Evolutionary conservation across 2,888 invertebrate species (phyloP).

Genomic region (Pristionchus exspectatus): DNA sequence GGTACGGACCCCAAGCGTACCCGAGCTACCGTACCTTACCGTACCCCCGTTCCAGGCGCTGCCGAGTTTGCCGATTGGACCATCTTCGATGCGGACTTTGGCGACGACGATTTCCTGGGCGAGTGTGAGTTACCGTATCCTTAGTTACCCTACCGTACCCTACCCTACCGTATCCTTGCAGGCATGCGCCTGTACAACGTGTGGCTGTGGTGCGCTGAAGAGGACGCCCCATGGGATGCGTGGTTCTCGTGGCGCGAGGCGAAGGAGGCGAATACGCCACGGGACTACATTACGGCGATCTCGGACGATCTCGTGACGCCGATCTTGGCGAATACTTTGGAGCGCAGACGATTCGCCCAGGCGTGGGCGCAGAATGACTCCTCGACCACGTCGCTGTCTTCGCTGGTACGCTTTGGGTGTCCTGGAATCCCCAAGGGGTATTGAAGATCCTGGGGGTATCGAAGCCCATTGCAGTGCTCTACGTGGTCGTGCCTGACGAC

Average conservation of each 20-base stretch:
- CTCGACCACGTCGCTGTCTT: too few relatives aligned
- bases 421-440: too few relatives aligned
- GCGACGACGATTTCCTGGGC: not conserved
- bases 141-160: not conserved
- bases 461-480: not conserved
- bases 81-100: not conserved
- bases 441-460: too few relatives aligned
- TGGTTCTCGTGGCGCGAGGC: not conserved
- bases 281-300: not conserved
- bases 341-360: too few relatives aligned
- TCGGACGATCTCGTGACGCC: not conserved
- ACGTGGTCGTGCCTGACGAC: not conserved
- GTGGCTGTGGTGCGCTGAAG: conserved; percentile 1
- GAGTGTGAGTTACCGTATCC: conserved; percentile 19
- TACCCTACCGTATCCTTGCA: not conserved
- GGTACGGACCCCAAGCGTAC: not conserved
- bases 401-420: too few relatives aligned
- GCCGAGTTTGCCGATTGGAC: not conserved
- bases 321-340: too few relatives aligned
- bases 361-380: not conserved
- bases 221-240: not conserved
- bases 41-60: not conserved
- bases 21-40: not conserved
- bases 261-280: not conserved
- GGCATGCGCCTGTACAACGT: not conserved